Evolutionary conservation across 2,797 vertebrate species (phyloP), one percentile per base, ranked within the genome.

Genomic region (Brachyalestes nurse): DNA sequence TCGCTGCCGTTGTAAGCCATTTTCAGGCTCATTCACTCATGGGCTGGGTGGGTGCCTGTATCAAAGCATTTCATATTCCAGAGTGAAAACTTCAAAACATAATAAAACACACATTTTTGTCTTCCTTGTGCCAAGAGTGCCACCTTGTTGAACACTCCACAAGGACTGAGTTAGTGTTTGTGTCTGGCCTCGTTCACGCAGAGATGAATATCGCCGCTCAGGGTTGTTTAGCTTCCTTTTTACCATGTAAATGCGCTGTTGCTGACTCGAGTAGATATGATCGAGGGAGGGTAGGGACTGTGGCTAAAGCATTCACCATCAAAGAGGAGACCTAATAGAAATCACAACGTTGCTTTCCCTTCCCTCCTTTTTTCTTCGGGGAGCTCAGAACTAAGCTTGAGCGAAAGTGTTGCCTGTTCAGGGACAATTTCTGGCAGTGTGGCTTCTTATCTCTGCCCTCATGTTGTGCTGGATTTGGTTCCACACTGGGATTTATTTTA

Each of bases 391-490:
- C 38, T 40, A 60, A 69, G 55, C 77, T 70, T n/a, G 25, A 67
- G 71, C 61, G 71, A 49, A 64, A 75, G 55, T 45, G 57, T 75
- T 40, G 57, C 64, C 53, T 62, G 51, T 83, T 72, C 53, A 62
- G 42, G 69, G 55, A 74, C 70, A 19, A 53, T 72, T 78, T 78
- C 75, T 62, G 47, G n/a, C 47, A 45, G 45, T 28, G 19, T 42
- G 40, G 53, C 49, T 60, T 47, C 77, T 83, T 75, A 83, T 83
- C 72, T 61, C 60, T 71, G 72, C 57, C 65, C 74, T 40, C 65
- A 38, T n/a, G 57, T 70, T 17, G 49, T 45, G 76, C 45, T 55
- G 72, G 42, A 69, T 75, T 78, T 74, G 28, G 71, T 9, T 60
- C 47, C 77, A 28, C 65, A 21, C 76, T 70, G 45, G 71, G 62